A percentile compares a stretch with the other conserved stretches of the same genome.
phyloP scores from a whole-genome alignment of 2,113 vertebrate genomes.

The Regulus satrapa region DNA sequence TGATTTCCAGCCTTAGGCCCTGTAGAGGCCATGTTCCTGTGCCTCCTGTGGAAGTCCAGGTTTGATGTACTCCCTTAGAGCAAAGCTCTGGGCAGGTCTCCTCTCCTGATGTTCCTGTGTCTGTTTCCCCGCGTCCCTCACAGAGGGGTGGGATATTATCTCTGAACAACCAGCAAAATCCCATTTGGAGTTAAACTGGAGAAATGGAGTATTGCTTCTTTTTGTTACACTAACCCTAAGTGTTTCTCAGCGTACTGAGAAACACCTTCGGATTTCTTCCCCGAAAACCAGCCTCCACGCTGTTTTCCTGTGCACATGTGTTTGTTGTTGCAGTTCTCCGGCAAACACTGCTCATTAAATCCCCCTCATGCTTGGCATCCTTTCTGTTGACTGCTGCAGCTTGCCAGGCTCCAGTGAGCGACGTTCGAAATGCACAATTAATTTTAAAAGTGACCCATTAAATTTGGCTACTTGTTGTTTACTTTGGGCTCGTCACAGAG shows the following conservation, averaged over 20 bases:
- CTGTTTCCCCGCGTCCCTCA: neutral
- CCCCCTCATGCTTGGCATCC: neutral
- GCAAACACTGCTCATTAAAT: neutral
- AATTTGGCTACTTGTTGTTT: neutral
- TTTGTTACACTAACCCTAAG: neutral
- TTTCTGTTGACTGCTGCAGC: neutral
- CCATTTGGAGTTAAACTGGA: neutral
- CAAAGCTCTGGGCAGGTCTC: neutral
- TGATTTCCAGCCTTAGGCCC: neutral
- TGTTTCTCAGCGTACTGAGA: rapidly evolving
- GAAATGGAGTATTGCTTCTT: neutral
- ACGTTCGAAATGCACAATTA: neutral
- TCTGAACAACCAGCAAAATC: neutral
- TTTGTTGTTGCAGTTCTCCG: neutral
- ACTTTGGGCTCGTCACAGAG: neutral
- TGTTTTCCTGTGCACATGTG: neutral
- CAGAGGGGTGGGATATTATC: rapidly evolving
- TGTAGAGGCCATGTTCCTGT: neutral
- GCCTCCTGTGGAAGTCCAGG: neutral
- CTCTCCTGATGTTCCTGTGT: neutral
- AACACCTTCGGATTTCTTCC: neutral
- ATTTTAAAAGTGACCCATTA: neutral
- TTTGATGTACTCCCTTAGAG: neutral
- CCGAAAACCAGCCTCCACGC: rapidly evolving
- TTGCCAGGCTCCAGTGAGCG: neutral